phyloP scores from a whole-genome alignment of 1,140 invertebrate genomes.

The Nymphalis io region DNA sequence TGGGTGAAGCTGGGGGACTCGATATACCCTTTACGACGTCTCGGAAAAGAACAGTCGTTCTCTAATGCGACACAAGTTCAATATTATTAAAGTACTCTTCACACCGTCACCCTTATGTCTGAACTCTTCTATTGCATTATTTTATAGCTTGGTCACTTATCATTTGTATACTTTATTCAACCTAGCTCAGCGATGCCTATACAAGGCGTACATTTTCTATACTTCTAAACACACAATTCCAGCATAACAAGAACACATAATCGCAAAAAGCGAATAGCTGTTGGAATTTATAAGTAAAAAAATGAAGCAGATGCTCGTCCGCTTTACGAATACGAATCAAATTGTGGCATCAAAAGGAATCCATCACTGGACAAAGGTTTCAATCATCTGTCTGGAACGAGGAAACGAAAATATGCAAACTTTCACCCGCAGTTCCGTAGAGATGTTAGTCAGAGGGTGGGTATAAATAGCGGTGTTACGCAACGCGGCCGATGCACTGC shows the following conservation, averaged over 20 bases:
- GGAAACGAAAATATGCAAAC: constrained; percentile 32
- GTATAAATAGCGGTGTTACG: constrained; percentile 68
- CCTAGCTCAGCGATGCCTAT: too few relatives aligned
- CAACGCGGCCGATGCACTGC: constrained; percentile 63
- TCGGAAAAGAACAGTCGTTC: constrained; percentile 2
- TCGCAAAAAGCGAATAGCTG: too few relatives aligned
- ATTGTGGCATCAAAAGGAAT: not conserved
- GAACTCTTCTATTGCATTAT: too few relatives aligned
- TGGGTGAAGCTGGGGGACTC: constrained; percentile 32
- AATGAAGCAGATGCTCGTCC: not conserved
- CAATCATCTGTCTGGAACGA: constrained; percentile 20
- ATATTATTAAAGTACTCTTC: not conserved
- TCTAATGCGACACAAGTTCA: not conserved
- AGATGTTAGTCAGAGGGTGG: constrained; percentile 43
- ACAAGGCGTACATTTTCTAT: too few relatives aligned
- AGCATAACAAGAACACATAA: too few relatives aligned
- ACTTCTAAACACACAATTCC: too few relatives aligned
- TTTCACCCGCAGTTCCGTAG: constrained; percentile 31
- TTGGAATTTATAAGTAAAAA: not conserved
- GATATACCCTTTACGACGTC: constrained; percentile 20
- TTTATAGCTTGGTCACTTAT: too few relatives aligned
- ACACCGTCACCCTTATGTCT: too few relatives aligned
- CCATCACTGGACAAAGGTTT: constrained; percentile 12
- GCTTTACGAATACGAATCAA: not conserved
- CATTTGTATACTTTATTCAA: too few relatives aligned